Evolutionary conservation across 1,140 invertebrate genomes (phyloP).

Genomic region (Penaeus indicus): DNA sequence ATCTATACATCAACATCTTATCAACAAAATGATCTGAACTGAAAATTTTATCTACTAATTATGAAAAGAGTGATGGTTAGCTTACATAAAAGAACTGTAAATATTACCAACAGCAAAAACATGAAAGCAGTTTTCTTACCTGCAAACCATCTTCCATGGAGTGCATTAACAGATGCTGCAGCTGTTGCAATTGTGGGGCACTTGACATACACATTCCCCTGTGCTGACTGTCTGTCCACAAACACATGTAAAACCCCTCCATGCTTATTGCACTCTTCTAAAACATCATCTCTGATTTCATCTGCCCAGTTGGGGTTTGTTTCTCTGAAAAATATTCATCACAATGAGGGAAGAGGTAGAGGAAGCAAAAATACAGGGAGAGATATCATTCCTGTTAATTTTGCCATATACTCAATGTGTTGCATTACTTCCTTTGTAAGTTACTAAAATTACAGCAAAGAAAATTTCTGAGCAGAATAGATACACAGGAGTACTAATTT

Average conservation of each 20-base stretch:
- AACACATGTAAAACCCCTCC: slow-evolving; percentile 97
- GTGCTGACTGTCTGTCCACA: slow-evolving; percentile 94
- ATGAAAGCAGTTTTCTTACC: slow-evolving; percentile 71
- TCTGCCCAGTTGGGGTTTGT: slow-evolving; percentile 82
- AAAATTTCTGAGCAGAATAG: neutral
- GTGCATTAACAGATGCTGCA: slow-evolving; percentile 93
- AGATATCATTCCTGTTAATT: neutral
- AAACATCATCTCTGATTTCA: slow-evolving; percentile 97
- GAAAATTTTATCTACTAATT: neutral
- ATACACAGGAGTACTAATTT: neutral
- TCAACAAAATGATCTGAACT: too few relatives aligned
- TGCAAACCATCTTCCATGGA: slow-evolving; percentile 98
- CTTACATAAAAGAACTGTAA: neutral
- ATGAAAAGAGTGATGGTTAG: neutral
- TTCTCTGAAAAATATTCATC: slow-evolving; percentile 77
- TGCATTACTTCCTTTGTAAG: neutral
- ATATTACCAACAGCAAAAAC: neutral
- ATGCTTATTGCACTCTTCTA: slow-evolving; percentile 98
- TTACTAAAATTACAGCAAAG: neutral
- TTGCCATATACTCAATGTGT: neutral
- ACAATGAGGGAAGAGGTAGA: neutral
- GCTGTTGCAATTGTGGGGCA: slow-evolving; percentile 97
- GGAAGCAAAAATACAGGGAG: neutral
- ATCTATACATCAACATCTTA: too few relatives aligned
- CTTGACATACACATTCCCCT: slow-evolving; percentile 99